Conservation (phyloP, 2,888 invertebrate genomes). For the Tribolium freemani region DNA sequence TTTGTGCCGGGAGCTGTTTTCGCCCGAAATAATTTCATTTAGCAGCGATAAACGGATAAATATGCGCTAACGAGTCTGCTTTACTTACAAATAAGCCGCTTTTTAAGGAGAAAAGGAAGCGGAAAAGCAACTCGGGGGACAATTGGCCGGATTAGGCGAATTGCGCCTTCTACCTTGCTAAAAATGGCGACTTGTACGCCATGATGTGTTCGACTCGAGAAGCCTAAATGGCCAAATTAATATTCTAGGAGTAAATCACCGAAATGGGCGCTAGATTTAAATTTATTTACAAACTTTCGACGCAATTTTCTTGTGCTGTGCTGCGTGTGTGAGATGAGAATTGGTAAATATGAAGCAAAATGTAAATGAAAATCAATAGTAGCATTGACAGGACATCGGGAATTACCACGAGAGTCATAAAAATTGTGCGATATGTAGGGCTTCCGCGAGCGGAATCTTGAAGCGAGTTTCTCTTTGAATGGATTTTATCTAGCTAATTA, state of each 20-base stretch:
- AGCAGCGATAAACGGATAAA: background rate
- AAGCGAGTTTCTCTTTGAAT: background rate
- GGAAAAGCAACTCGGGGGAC: too few relatives aligned
- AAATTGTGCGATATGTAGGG: conserved; percentile 1
- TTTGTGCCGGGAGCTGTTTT: background rate
- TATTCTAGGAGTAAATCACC: background rate
- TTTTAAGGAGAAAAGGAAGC: background rate
- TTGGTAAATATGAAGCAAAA: background rate
- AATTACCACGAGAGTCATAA: background rate
- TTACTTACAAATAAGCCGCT: background rate
- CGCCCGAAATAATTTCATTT: background rate
- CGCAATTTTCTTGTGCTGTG: background rate
- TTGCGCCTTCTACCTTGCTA: too few relatives aligned
- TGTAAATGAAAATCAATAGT: background rate
- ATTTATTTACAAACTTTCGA: background rate
- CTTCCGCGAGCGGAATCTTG: background rate
- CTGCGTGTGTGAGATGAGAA: background rate
- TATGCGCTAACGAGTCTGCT: background rate
- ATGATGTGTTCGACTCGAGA: too few relatives aligned
- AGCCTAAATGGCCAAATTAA: too few relatives aligned
- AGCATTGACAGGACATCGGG: background rate
- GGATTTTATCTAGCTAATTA: conserved; percentile 30
- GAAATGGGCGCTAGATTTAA: too few relatives aligned
- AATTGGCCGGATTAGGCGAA: too few relatives aligned
- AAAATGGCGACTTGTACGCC: too few relatives aligned